Evolutionary conservation across 2,888 invertebrate species (phyloP), one percentile per base, ranked within the genome.

Genomic region (Eupithecia subfuscata): DNA sequence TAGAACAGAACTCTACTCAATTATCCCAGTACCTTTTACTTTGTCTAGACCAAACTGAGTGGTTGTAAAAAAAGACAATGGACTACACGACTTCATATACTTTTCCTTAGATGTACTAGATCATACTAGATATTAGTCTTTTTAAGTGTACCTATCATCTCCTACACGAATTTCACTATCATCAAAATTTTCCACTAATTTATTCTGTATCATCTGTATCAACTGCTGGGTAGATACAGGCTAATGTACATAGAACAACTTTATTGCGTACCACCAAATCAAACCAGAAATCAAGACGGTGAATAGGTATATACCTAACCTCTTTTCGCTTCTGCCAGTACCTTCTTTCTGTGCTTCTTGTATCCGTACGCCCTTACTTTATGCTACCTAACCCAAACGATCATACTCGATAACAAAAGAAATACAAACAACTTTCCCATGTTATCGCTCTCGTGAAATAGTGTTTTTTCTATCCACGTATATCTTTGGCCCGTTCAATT

Each of bases 401-500:
- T 63, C 79, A 79, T 73, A 70, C 72, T 71, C 60, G 79, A 78
- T 81, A 81, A 81, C 81, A 79, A 80, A 82, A 80, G 77, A 75
- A 64, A 80, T 78, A 86, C 84, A 84, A 87, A 85, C 85, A 84
- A 80, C 78, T 78, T 60, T 74, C 76, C 77, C 75, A 75, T 81
- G 76, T 81, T 82, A 82, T 82, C 83, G 77, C 80, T 79, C 81
- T 83, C 81, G 83, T 81, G 83, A 86, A 87, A 85, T 85, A 89
- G 87, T 87, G 84, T 90, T 92, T 92, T 91, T 91, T 89, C 88
- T 84, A 86, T 85, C 84, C 84, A 82, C 89, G 90, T 92, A 91
- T 91, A 92, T 93, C 90, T 91, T 84, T 80, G 71, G 80, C 86
- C 87, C 89, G 88, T 92, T 92, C 92, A 88, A 90, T 93, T 90